phyloP scores from a whole-genome alignment of 2,888 invertebrate species.

The Bursaphelenchus okinawaensis region DNA sequence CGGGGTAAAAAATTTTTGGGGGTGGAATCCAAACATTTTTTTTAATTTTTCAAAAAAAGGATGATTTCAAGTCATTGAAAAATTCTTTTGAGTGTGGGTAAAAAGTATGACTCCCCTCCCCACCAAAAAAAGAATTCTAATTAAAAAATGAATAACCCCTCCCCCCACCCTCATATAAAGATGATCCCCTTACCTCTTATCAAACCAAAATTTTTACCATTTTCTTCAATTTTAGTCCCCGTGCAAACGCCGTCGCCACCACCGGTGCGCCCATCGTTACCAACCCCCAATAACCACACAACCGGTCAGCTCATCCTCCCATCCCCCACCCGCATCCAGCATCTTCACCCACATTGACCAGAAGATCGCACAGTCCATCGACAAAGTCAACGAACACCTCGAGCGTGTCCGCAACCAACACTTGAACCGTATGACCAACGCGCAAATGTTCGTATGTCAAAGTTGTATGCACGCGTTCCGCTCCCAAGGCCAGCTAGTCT shows the following conservation, averaged over 20 bases:
- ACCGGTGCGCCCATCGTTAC: not conserved
- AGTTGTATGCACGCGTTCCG: slow-evolving; percentile 11
- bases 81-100: too few species aligned
- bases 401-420: not conserved
- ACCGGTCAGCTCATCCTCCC: not conserved
- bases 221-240: not conserved
- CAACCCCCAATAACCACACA: not conserved
- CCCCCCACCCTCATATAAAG: too few species aligned
- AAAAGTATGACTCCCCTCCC: too few species aligned
- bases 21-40: too few species aligned
- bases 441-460: slow-evolving; percentile 9
- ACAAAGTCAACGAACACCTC: not conserved
- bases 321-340: not conserved
- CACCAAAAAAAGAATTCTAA: too few species aligned
- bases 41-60: too few species aligned
- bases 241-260: not conserved
- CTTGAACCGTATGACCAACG: not conserved
- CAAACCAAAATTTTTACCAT: too few species aligned
- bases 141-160: too few species aligned
- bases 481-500: not conserved
- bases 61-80: too few species aligned
- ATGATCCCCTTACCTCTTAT: too few species aligned
- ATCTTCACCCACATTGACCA: not conserved
- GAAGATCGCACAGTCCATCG: not conserved
- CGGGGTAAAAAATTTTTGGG: too few species aligned